phyloP scores from a whole-genome alignment of 2,113 vertebrate genomes.

The Ammospiza nelsoni region DNA sequence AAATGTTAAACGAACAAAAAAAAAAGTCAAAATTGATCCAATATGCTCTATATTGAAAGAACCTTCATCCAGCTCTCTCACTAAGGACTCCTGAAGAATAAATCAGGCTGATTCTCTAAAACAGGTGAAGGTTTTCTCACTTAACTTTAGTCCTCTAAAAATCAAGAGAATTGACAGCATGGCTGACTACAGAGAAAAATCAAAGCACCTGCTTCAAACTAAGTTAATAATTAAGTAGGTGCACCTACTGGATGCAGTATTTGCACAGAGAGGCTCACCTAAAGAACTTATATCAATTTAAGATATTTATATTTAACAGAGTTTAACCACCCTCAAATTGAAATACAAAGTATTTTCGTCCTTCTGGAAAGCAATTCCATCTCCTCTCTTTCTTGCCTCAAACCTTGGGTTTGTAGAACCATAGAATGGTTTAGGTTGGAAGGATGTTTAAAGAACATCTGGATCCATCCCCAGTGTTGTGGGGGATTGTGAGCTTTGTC shows the following conservation, averaged over 20 bases:
- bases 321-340: not conserved
- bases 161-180: not conserved
- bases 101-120: not conserved
- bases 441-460: not conserved
- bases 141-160: not conserved
- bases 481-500: not conserved
- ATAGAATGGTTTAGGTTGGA: not conserved
- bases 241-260: not conserved
- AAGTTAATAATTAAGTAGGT: not conserved
- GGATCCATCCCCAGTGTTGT: too few relatives aligned
- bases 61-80: rapidly evolving
- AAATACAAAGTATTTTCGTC: not conserved
- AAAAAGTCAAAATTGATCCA: not conserved
- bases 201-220: not conserved
- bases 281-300: not conserved
- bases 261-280: not conserved
- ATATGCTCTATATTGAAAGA: not conserved
- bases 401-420: not conserved
- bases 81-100: not conserved
- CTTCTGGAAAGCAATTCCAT: not conserved
- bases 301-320: not conserved
- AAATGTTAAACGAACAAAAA: not conserved
- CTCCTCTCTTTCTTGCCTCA: not conserved
- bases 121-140: not conserved
- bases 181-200: not conserved